A percentile compares a stretch with the other conserved stretches of the same genome.
Conservation (phyloP, 92 coral and sea anemone species). For the Phenganax marumi region DNA sequence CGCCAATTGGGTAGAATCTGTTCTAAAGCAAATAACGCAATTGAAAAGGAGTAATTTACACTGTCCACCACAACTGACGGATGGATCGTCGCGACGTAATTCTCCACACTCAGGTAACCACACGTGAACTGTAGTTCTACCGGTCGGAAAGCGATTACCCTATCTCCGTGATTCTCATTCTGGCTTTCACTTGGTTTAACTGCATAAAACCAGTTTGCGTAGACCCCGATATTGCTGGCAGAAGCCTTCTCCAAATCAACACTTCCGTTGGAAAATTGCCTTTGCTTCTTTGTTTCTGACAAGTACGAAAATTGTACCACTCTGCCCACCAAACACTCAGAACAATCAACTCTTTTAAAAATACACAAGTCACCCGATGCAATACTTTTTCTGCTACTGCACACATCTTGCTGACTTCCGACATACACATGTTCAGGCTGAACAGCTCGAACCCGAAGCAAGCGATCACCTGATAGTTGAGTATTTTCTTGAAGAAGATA, state of each 20-base stretch:
- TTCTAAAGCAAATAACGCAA: neutral
- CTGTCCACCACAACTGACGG: conserved; percentile 2
- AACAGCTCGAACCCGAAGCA: no score
- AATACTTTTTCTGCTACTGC: conserved; percentile 9
- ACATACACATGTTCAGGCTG: conserved; percentile 5
- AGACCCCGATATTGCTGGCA: neutral
- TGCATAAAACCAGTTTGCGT: neutral
- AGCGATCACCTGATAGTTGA: no score
- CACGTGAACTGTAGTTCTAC: conserved; percentile 5
- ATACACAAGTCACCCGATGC: conserved; percentile 11
- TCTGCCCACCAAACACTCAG: conserved; percentile 14
- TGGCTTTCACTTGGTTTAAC: conserved; percentile 15
- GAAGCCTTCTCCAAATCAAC: neutral
- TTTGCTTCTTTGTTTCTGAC: neutral
- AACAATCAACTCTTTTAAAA: neutral
- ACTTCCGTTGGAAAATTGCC: conserved; percentile 12
- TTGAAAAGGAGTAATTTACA: neutral
- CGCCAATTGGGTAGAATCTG: conserved; percentile 3
- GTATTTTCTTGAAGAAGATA: no score
- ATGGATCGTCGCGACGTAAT: conserved; percentile 15
- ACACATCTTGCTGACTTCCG: neutral
- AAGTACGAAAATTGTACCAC: conserved; percentile 11
- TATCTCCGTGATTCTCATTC: conserved; percentile 9
- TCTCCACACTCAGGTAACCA: conserved; percentile 5
- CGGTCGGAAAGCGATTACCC: conserved; percentile 9